phyloP scores from a whole-genome alignment of 1,140 invertebrate genomes.

The Neodiprion fabricii region DNA sequence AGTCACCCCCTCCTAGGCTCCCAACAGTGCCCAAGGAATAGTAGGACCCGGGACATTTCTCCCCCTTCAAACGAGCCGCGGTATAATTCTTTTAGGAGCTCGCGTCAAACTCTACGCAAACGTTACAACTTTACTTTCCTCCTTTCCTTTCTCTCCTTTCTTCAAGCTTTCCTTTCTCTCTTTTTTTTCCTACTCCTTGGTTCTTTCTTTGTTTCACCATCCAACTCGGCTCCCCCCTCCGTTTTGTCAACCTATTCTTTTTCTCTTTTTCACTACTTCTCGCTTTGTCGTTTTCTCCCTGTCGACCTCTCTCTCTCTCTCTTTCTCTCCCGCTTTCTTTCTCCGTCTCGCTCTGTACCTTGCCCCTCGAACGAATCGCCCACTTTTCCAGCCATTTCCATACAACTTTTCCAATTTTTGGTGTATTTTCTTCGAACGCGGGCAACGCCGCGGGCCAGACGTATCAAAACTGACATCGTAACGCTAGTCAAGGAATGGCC shows the following conservation, averaged over 20 bases:
- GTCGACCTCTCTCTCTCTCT: constrained; percentile 3
- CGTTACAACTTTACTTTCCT: constrained; percentile 5
- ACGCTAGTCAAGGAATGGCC: constrained; percentile 16
- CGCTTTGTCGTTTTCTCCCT: too few species aligned
- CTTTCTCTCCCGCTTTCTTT: constrained; percentile 15
- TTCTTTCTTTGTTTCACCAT: background rate
- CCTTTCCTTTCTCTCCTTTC: background rate
- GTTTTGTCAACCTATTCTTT: background rate
- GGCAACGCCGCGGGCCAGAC: constrained; percentile 38
- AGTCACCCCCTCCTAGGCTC: background rate
- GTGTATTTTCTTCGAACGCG: constrained; percentile 37
- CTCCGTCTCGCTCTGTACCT: constrained; percentile 32
- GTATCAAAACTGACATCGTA: background rate
- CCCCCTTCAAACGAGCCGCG: background rate
- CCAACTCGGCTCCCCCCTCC: background rate
- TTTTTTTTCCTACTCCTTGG: background rate
- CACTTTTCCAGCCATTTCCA: constrained; percentile 7
- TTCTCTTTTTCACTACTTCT: too few species aligned
- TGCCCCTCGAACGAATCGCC: constrained; percentile 42
- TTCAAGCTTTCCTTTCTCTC: background rate
- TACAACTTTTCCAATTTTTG: constrained; percentile 6
- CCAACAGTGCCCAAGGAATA: background rate
- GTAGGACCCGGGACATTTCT: background rate
- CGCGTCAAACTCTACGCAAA: constrained; percentile 6
- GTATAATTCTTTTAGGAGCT: constrained; percentile 4